Evolutionary conservation across 2,797 vertebrate genomes (phyloP).

Genomic region (Siniperca undulata): DNA sequence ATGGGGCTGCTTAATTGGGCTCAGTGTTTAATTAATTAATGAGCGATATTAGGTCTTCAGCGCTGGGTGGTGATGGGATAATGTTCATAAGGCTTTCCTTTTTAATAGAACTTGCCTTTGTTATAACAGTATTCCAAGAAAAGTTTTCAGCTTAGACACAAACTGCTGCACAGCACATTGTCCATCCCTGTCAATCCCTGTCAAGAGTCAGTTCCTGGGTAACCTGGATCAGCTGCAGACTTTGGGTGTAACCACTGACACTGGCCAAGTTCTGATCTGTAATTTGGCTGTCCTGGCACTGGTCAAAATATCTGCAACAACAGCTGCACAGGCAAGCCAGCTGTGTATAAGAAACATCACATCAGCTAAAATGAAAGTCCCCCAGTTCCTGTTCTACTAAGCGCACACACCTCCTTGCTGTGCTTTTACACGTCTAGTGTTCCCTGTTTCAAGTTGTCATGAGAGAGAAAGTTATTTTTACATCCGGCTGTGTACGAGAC

Average conservation of each 20-base stretch:
- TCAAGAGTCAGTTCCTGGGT: constrained; percentile 39
- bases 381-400: constrained; percentile 37
- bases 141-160: constrained; percentile 5
- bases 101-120: constrained; percentile 47
- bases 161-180: constrained; percentile 15
- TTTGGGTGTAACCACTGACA: constrained; percentile 54
- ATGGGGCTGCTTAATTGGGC: constrained; percentile 86
- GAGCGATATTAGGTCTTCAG: constrained; percentile 79
- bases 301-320: constrained; percentile 42
- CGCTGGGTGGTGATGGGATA: constrained; percentile 70
- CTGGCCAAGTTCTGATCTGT: constrained; percentile 45
- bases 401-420: constrained; percentile 45
- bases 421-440: constrained; percentile 51
- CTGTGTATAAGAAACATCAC: constrained; percentile 46
- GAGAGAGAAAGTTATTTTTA: constrained; percentile 75
- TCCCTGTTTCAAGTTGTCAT: constrained; percentile 69
- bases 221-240: constrained; percentile 48
- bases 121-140: constrained; percentile 11
- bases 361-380: constrained; percentile 43
- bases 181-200: constrained; percentile 26
- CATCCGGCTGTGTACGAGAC: constrained; percentile 53
- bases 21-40: constrained; percentile 87
- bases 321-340: constrained; percentile 52
- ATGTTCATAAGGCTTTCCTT: constrained; percentile 58
- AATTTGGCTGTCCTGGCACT: constrained; percentile 1